Conservation (phyloP, 2,113 vertebrate genomes). For the Cyanistes caeruleus region DNA sequence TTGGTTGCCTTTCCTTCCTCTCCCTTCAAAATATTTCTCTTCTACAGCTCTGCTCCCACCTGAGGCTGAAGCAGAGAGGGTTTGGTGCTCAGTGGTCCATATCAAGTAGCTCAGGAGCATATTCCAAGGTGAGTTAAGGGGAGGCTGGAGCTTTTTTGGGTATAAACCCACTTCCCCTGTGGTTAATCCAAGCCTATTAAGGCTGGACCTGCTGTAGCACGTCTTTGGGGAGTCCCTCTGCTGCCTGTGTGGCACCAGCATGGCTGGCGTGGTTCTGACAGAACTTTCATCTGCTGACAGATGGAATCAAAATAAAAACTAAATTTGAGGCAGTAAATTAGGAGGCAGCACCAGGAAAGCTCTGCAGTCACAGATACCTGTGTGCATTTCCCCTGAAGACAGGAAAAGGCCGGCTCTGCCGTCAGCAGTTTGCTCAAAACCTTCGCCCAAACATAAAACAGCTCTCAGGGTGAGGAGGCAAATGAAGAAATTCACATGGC, state of each 20-base stretch:
- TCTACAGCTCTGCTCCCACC: rapidly evolving
- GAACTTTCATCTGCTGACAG: neutral
- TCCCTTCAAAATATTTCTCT: neutral
- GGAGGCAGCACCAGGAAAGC: neutral
- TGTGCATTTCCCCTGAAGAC: neutral
- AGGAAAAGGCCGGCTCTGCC: neutral
- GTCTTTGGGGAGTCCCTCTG: neutral
- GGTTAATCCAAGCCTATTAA: neutral
- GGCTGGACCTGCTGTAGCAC: neutral
- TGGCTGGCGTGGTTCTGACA: neutral
- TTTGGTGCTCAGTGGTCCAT: neutral
- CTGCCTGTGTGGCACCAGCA: neutral
- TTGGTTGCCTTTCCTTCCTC: neutral
- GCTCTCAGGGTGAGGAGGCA: neutral
- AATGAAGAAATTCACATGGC: neutral
- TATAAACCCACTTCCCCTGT: neutral
- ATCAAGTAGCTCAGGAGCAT: neutral
- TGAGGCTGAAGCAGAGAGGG: neutral
- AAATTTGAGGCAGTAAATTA: neutral
- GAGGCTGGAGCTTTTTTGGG: neutral
- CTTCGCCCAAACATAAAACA: neutral
- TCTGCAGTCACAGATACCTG: neutral
- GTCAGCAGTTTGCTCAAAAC: neutral
- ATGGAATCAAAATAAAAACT: neutral
- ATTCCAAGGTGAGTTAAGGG: neutral